These are phyloP conservation scores for Papilio aristodemus DNA, from an alignment of 1,140 invertebrate species.

Conservation along the genomic window DNA sequence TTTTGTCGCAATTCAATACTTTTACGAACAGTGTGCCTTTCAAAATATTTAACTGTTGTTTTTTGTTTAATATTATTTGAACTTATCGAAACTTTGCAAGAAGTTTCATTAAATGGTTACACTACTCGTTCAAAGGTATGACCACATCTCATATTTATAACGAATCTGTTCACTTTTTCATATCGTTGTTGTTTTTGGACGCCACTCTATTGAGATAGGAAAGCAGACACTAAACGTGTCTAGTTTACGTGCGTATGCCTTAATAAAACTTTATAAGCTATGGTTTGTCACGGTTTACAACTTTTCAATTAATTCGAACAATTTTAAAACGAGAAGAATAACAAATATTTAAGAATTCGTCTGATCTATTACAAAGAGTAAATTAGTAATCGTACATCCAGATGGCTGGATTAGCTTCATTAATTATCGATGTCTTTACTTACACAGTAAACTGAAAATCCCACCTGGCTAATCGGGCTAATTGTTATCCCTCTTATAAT, in stretches of 20 bases:
- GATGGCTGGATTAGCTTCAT: too few species aligned
- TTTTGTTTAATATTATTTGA: too few species aligned
- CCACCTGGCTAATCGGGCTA: too few species aligned
- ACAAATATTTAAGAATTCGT: neutral
- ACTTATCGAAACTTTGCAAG: too few species aligned
- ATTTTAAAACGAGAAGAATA: neutral
- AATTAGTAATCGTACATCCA: too few species aligned
- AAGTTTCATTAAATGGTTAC: neutral
- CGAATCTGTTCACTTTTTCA: slow-evolving; percentile 45
- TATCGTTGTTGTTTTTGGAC: slow-evolving; percentile 48
- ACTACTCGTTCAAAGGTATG: neutral
- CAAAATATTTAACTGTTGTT: too few species aligned
- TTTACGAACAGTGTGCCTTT: too few species aligned
- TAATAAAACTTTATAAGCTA: neutral
- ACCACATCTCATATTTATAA: neutral
- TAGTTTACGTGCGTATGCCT: neutral
- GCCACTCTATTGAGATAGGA: slow-evolving; percentile 37
- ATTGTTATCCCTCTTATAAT: too few species aligned
- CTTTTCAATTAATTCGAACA: neutral
- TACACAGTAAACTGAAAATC: too few species aligned
- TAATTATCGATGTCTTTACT: too few species aligned
- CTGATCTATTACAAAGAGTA: too few species aligned
- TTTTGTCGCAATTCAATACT: too few species aligned
- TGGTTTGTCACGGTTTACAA: neutral
- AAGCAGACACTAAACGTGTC: slow-evolving; percentile 7